Evolutionary conservation across 2,797 vertebrate genomes (phyloP).

Genomic region (Manis pentadactyla): DNA sequence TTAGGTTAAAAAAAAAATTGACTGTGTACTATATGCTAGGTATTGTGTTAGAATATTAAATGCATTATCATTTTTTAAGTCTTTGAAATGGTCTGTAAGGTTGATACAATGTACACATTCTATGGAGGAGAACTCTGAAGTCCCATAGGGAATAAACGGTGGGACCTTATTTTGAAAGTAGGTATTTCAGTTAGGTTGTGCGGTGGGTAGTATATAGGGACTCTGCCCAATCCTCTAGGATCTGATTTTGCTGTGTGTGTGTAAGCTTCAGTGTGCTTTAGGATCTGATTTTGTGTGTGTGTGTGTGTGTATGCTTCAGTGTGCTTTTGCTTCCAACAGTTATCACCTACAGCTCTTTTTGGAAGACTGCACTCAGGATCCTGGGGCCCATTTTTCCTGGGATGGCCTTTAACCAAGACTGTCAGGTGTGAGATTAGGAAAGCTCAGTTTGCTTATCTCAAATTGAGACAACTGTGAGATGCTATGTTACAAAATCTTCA

Average conservation of each 20-base stretch:
- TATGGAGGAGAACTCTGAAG: background rate
- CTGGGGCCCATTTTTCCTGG: background rate
- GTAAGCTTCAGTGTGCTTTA: background rate
- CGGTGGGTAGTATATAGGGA: background rate
- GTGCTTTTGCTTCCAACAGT: background rate
- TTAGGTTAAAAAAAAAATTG: background rate
- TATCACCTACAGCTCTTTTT: background rate
- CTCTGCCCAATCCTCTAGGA: background rate
- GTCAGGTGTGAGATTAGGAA: background rate
- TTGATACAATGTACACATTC: background rate
- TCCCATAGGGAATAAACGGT: background rate
- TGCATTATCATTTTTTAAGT: background rate
- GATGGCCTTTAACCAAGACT: background rate
- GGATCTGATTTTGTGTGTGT: background rate
- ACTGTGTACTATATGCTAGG: background rate
- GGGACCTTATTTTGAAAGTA: background rate
- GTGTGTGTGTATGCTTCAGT: accelerated
- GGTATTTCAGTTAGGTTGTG: background rate
- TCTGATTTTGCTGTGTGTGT: background rate
- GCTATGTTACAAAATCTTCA: no score
- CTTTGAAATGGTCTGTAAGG: background rate
- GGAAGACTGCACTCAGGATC: background rate
- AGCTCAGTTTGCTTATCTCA: background rate
- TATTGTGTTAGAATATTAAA: background rate
- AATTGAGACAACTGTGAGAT: background rate